A percentile compares a stretch with the other conserved stretches of the same genome.
phyloP scores from a whole-genome alignment of 2,113 vertebrate species.

The Capreolus pygargus region DNA sequence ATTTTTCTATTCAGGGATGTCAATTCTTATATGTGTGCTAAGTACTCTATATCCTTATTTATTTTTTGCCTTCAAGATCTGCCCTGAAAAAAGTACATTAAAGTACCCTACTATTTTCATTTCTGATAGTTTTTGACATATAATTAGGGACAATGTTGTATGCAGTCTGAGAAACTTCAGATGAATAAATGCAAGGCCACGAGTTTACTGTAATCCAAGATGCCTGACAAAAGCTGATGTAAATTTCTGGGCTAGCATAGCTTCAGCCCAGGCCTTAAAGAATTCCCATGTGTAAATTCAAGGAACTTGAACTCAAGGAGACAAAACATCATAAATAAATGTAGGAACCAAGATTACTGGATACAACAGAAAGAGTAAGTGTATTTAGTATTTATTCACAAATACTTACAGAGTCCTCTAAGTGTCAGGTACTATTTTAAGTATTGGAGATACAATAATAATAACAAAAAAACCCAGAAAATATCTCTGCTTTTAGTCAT shows the following conservation, averaged over 20 bases:
- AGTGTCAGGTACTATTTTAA: not conserved
- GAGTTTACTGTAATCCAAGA: not conserved
- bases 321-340: not conserved
- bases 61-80: not conserved
- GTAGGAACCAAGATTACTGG: not conserved
- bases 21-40: not conserved
- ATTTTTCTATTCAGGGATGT: constrained; percentile 2
- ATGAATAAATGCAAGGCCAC: not conserved
- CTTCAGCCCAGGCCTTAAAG: not conserved
- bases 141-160: not conserved
- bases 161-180: not conserved
- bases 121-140: not conserved
- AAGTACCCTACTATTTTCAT: not conserved
- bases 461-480: not conserved
- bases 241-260: not conserved
- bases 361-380: not conserved
- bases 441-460: not conserved
- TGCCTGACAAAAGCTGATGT: not conserved
- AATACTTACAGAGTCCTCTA: not conserved
- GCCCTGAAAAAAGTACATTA: not conserved
- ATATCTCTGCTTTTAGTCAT: not conserved
- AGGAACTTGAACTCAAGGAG: not conserved
- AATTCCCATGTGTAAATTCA: not conserved
- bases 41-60: not conserved
- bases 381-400: not conserved